A percentile compares a stretch with the other conserved stretches of the same genome.
Conservation (phyloP, 2,797 vertebrate genomes). For the Poeciliopsis gracilis region DNA sequence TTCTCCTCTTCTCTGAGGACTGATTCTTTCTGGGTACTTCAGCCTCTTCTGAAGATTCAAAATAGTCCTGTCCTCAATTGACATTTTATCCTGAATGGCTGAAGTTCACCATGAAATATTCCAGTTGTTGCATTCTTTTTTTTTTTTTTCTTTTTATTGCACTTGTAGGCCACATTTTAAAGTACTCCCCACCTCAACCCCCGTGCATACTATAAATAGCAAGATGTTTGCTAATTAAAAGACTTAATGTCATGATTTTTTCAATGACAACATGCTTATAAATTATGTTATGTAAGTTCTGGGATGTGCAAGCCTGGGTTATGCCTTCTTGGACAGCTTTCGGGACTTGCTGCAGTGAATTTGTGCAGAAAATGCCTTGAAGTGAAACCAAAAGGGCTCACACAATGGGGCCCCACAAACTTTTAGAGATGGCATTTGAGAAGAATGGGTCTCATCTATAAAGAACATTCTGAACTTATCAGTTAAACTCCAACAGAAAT, state of each 20-base stretch:
- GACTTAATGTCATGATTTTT: not conserved
- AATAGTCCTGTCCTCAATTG: not conserved
- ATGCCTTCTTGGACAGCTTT: not conserved
- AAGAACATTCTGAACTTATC: constrained; percentile 27
- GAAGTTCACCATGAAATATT: not conserved
- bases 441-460: constrained; percentile 10
- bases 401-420: not conserved
- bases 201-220: not conserved
- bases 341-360: not conserved
- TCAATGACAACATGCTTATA: not conserved
- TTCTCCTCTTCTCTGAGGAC: not conserved
- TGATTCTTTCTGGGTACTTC: not conserved
- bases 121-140: not conserved
- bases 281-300: not conserved
- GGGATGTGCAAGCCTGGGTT: not conserved
- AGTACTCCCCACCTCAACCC: not conserved
- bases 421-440: not conserved
- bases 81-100: not conserved
- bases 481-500: constrained; percentile 16
- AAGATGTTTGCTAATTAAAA: not conserved
- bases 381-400: not conserved
- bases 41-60: not conserved
- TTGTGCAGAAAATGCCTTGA: not conserved
- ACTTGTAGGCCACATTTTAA: not conserved
- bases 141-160: not conserved